Evolutionary conservation across 2,888 invertebrate genomes (phyloP), one percentile per base, ranked within the genome.

Genomic region (Rambutsinella grinnellia): DNA sequence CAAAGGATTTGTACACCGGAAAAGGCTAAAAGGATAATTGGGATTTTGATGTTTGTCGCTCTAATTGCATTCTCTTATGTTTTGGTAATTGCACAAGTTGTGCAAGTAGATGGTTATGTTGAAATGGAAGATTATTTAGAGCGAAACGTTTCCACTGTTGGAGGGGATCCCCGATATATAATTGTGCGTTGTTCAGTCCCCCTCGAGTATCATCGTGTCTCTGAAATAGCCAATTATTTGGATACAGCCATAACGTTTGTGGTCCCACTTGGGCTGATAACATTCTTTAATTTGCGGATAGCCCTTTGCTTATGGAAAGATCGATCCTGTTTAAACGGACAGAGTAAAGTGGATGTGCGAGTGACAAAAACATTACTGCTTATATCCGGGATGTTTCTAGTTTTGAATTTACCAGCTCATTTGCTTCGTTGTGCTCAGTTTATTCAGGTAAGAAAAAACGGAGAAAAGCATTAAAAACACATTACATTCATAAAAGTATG

Each of bases 331-430:
- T 36, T 5, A 13, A 36, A 36, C 5, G 5, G 36, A 36, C 36
- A 36, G 36, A 8, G 13, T 13, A 36, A 36, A 36, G 36, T 36
- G 36, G 83, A 83, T 71, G 76, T 78, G 6, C 85, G 85, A 69
- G 85, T 94, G 78, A 95, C 94, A 46, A 91, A 93, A 85, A 94
- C 94, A 93, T 88, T 95, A 70, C 89, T 95, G 26, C 88, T 94
- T 65, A 93, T 95, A 0, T 94, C 94, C 1, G 90, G 92, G 0
- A 92, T 93, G 0, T 95, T 93, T 86, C 90, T 95, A 10, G 88
- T 91, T 54, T 89, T 95, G 63, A 94, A 94, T 87, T 85, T 94
- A 71, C 94, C 94, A 0, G 92, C 92, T 28, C 93, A 93, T 86
- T 89, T 91, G 62, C 89, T 93, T 87, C 88, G 94, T 71, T 87